Percentiles rank a stretch among this genome's conserved stretches.
These are phyloP conservation scores for Nemotelus nigrinus DNA, from an alignment of 2,888 invertebrate species.

Conservation along the genomic window DNA sequence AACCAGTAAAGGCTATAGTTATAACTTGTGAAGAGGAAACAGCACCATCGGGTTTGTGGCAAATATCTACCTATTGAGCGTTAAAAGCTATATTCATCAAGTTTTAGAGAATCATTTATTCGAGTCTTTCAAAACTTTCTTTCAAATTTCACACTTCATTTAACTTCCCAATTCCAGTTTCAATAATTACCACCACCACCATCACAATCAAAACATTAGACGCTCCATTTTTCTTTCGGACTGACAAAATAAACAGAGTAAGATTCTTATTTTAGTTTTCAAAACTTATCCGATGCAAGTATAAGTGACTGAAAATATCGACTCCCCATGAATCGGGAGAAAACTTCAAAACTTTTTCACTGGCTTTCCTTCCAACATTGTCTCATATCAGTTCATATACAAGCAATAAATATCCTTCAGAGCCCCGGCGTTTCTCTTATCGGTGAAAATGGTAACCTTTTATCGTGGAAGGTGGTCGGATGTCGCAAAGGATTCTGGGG, in stretches of 20 bases:
- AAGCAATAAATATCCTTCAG: slow-evolving; percentile 36
- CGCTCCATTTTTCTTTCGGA: background rate
- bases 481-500: background rate
- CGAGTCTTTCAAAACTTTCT: background rate
- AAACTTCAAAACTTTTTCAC: slow-evolving; percentile 30
- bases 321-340: background rate
- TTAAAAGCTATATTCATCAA: too few species aligned
- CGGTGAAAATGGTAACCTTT: slow-evolving; percentile 36
- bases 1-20: too few species aligned
- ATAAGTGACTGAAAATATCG: slow-evolving; percentile 5
- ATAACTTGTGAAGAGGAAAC: too few species aligned
- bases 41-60: too few species aligned
- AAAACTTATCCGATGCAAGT: slow-evolving; percentile 24
- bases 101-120: too few species aligned
- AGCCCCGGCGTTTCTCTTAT: slow-evolving; percentile 10
- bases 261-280: slow-evolving; percentile 23
- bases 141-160: background rate
- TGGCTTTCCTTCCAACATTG: slow-evolving; percentile 3
- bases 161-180: background rate
- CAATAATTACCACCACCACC: background rate
- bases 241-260: slow-evolving; percentile 1
- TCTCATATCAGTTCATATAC: slow-evolving; percentile 35
- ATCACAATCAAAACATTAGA: background rate
- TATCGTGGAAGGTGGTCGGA: slow-evolving; percentile 7
- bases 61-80: too few species aligned